Evolutionary conservation across 2,797 vertebrate species (phyloP).

Genomic region (Pipistrellus nathusii): DNA sequence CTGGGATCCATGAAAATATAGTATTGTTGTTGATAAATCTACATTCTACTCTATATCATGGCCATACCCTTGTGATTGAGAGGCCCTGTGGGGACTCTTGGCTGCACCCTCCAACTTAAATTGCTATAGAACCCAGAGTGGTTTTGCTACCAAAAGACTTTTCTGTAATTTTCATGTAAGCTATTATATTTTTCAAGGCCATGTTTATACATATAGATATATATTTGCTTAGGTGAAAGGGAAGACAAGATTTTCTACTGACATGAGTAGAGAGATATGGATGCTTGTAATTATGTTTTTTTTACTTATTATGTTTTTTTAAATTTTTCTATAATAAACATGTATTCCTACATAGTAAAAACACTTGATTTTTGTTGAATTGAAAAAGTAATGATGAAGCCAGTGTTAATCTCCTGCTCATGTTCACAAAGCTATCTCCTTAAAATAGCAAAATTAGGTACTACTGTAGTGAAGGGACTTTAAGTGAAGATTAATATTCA

Average conservation of each 20-base stretch:
- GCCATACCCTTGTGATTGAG: neutral
- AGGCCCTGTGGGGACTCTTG: neutral
- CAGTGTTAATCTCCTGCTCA: neutral
- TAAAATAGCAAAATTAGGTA: neutral
- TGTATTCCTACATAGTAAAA: neutral
- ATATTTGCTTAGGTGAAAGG: neutral
- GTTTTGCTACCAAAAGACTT: conserved; percentile 23
- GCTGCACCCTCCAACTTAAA: conserved; percentile 23
- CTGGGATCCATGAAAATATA: conserved; percentile 86
- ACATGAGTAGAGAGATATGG: neutral
- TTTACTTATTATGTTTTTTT: conserved; percentile 1
- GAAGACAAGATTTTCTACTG: neutral
- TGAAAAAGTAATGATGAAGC: neutral
- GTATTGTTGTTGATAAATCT: conserved; percentile 81
- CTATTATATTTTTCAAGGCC: conserved; percentile 46
- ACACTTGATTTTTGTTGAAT: neutral
- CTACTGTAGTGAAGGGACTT: neutral
- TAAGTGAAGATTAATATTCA: neutral
- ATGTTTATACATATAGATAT: neutral
- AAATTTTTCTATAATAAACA: neutral
- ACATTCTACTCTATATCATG: neutral
- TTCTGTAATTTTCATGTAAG: conserved; percentile 53
- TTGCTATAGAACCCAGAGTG: conserved; percentile 44
- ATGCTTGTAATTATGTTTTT: neutral
- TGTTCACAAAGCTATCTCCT: neutral